These are phyloP conservation scores for Cryptosula pallasiana DNA, from an alignment of 2,888 invertebrate species.

Conservation along the genomic window DNA sequence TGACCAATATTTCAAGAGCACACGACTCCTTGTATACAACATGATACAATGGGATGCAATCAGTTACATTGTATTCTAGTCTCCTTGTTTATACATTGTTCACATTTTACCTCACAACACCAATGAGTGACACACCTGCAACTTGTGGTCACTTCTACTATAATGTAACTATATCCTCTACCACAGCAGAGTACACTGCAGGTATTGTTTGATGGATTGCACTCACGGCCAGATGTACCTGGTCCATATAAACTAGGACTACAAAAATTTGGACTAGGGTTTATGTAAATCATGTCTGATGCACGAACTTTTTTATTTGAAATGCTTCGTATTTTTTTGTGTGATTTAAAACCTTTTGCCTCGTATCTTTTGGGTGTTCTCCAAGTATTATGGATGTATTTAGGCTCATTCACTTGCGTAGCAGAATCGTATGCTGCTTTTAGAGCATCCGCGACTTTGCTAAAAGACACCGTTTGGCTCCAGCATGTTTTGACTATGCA, in stretches of 20 bases:
- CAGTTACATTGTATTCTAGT: conserved; percentile 34
- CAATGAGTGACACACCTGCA: conserved; percentile 46
- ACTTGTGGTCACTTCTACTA: conserved; percentile 33
- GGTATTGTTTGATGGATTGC: conserved; percentile 60
- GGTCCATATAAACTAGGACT: conserved; percentile 65
- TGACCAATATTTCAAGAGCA: no score
- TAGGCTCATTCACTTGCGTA: conserved; percentile 72
- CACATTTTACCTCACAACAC: conserved; percentile 46
- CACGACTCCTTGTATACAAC: no score
- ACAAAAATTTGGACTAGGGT: conserved; percentile 85
- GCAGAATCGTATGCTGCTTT: conserved; percentile 83
- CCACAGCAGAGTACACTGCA: conserved; percentile 55
- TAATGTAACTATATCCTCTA: conserved; percentile 42
- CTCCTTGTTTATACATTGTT: conserved; percentile 35
- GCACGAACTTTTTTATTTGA: background rate
- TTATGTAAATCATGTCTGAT: background rate
- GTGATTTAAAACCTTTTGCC: background rate
- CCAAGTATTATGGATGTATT: background rate
- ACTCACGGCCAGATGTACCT: conserved; percentile 74
- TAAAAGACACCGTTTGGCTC: conserved; percentile 87
- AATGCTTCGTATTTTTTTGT: background rate
- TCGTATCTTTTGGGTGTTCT: background rate
- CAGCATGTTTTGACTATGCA: conserved; percentile 85
- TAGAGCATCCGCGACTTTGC: conserved; percentile 76
- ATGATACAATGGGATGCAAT: no score